Evolutionary conservation across 1,140 invertebrate genomes (phyloP).

Genomic region (Brachionus sp.): DNA sequence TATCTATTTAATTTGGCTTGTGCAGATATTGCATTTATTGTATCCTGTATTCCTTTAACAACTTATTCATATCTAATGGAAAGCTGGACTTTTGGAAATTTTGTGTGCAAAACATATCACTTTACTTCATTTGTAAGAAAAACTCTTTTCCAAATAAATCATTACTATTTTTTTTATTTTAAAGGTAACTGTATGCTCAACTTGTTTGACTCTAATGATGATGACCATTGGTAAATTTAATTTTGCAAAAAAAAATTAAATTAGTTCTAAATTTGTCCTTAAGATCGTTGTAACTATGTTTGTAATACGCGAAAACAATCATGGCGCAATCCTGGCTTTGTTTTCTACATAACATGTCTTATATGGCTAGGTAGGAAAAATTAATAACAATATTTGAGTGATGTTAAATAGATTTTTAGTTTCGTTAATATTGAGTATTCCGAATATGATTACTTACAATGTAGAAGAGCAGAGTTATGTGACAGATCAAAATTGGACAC

Average conservation of each 20-base stretch:
- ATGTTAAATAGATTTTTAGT: not conserved
- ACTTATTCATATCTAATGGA: not conserved
- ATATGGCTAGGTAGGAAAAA: conserved; percentile 26
- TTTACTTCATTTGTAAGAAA: conserved; percentile 27
- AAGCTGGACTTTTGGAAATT: conserved; percentile 27
- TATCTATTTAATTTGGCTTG: conserved; percentile 42
- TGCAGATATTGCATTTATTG: conserved; percentile 29
- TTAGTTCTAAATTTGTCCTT: not conserved
- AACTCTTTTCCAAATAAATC: not conserved
- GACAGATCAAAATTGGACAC: not conserved
- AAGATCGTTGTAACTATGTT: conserved; percentile 26
- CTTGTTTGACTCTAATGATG: conserved; percentile 53
- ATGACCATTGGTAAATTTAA: conserved; percentile 53
- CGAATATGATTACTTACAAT: conserved; percentile 25
- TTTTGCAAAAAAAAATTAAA: not conserved
- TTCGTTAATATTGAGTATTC: conserved; percentile 8
- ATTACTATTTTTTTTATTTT: not conserved
- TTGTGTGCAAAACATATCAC: conserved; percentile 39
- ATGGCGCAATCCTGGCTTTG: conserved; percentile 29
- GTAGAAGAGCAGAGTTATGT: not conserved
- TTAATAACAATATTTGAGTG: not conserved
- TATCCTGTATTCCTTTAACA: conserved; percentile 10
- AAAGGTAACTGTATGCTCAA: conserved; percentile 53
- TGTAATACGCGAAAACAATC: conserved; percentile 16
- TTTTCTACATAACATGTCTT: conserved; percentile 20